Base-by-base conservation (phyloP, 1,140 invertebrate species). In the Bombus pyrosoma region DNA sequence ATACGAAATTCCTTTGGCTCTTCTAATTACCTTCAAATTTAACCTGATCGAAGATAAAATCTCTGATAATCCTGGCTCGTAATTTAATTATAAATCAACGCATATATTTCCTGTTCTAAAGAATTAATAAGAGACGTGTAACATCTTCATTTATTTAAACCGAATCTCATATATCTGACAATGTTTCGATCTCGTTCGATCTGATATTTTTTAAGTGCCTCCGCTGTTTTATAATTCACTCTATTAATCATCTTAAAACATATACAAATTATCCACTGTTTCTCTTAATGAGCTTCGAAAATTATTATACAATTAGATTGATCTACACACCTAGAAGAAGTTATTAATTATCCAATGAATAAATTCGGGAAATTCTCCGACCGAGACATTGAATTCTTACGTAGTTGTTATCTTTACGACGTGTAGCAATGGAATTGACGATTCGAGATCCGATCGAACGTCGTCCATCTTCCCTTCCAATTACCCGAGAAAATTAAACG, bases 111-210 rank as follows among this genome's bases (percentile, higher is more conserved):
- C 3, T 32, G 1, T 37, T 37, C 32, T 6, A 28, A 25, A 15
- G 5, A 75, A 75, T 57, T 37, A 37, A 57, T 28, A 28, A 57
- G 32, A 75, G 25, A 18, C 47, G n/a, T 37, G 22, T 25, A 32
- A 78, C 39, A 28, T 66, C 59, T 66, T 78, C n/a, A 78, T 78
- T 66, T n/a, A 3, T 62, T 77, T 62, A n/a, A 22, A 37, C 13
- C 12, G 10, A 28, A 41, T 18, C 0, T 13, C 59, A 18, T 25
- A 6, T 57, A 13, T 43, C 4, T 34, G 18, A 25, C 6, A 6
- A 53, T 53, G 47, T 53, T 37, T 75, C 43, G 32, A 77, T 77
- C 25, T 59, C 37, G 15, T 41, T 22, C 22, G 3, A 47, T 47
- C n/a, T 47, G 13, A 25, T 8, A 47, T 28, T 12, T 32, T 34